A percentile compares a stretch with the other conserved stretches of the same genome.
These are phyloP conservation scores for Cephus runcator DNA, from an alignment of 2,888 invertebrate species.

Conservation along the genomic window DNA sequence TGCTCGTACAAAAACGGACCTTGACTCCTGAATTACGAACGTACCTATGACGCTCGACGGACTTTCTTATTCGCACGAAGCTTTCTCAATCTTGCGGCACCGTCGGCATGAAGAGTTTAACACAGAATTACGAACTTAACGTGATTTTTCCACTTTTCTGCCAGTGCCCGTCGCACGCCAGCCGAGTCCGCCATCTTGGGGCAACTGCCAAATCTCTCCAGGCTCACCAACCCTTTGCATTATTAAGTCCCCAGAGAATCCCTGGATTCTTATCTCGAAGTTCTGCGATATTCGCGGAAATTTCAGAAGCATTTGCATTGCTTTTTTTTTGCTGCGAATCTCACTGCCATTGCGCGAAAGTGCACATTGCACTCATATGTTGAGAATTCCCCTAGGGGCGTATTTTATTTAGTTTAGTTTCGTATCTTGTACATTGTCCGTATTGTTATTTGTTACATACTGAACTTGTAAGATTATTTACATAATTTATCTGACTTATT, in stretches of 20 bases:
- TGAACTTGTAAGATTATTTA: no score
- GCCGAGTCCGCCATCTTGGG: constrained; percentile 64
- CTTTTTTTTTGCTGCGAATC: no score
- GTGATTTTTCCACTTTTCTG: constrained; percentile 56
- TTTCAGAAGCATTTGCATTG: constrained; percentile 27
- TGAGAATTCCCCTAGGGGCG: no score
- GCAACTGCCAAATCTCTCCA: constrained; percentile 57
- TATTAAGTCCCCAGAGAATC: background rate
- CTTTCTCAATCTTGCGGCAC: constrained; percentile 30
- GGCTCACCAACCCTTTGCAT: constrained; percentile 35
- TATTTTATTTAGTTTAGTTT: no score
- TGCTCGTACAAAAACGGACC: constrained; percentile 20
- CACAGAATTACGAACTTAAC: constrained; percentile 53
- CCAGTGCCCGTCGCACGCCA: constrained; percentile 60
- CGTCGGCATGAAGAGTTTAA: constrained; percentile 45
- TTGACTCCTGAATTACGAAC: constrained; percentile 4
- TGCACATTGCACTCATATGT: no score
- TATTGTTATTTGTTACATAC: no score
- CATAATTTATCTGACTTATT: no score
- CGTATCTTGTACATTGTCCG: no score
- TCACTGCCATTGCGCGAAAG: no score
- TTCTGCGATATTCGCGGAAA: constrained; percentile 27
- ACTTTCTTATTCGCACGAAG: constrained; percentile 24
- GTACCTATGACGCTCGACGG: constrained; percentile 18
- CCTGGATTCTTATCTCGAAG: background rate